Evolutionary conservation across 2,797 vertebrate species (phyloP), one percentile per base, ranked within the genome.

Genomic region (Phoxinus dragarum): DNA sequence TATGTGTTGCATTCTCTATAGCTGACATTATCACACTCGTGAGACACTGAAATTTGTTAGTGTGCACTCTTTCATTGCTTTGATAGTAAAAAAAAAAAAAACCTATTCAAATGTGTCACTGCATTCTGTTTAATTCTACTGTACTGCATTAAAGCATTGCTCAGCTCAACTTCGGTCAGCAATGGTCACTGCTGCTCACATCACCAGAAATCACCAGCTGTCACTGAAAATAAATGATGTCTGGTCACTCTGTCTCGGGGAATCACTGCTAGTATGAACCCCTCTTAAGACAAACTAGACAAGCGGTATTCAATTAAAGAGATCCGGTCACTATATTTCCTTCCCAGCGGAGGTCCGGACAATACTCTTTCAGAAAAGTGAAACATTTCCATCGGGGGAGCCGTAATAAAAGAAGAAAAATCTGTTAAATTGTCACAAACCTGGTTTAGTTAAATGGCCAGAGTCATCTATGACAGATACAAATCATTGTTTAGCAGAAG

Each of bases 271-370:
- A 17, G 38, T 38, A 17, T 49, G 7, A 38, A n/a, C 16, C 61
- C 10, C 78, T 74, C 73, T 42, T 61, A 56, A 76, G 74, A 76
- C 74, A 6, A 42, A 59, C 52, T 78, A 12, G n/a, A 81, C 66
- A 44, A 44, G 44, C 11, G 44, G 11, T 44, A 44, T 44, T 44
- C 11, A 44, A 44, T 44, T 44, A 44, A 44, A 11, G 42, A 44
- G 42, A 44, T 11, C 42, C 11, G 3, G 3, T 44, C 44, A 44
- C 44, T 44, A 44, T 12, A 4, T 44, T 4, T 12, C 44, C 44
- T 44, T 44, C 44, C 44, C 44, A 4, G 44, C 3, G 44, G 11
- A 12, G 44, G 42, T 42, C 42, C 42, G 42, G 44, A 44, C 44
- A 44, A 44, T 44, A 12, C 44, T 44, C 12, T 44, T 44, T 44